Percentiles rank a stretch among this genome's conserved stretches.
These are phyloP conservation scores for Anthoptus insignis DNA, from an alignment of 2,888 invertebrate species.

Conservation along the genomic window DNA sequence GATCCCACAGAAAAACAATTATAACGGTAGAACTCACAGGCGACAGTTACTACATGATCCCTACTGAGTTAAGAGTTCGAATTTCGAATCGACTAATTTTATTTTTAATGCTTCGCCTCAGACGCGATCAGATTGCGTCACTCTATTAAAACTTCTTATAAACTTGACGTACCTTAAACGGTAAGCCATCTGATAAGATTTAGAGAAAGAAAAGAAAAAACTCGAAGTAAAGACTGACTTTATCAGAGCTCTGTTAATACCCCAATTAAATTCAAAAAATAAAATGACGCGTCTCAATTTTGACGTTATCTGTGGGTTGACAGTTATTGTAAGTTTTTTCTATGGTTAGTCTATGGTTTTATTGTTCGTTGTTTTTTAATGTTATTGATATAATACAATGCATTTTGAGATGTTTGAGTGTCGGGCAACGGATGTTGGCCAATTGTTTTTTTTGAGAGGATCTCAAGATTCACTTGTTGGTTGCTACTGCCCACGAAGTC, in stretches of 20 bases:
- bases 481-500: too few relatives aligned
- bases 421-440: background rate
- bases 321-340: conserved; percentile 40
- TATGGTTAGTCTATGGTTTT: conserved; percentile 16
- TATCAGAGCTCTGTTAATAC: conserved; percentile 83
- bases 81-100: conserved; percentile 58
- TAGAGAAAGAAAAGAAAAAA: conserved; percentile 71
- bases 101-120: conserved; percentile 71
- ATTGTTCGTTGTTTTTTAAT: background rate
- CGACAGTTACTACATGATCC: conserved; percentile 17
- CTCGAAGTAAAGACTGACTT: conserved; percentile 68
- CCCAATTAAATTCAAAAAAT: conserved; percentile 85
- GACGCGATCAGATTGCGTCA: conserved; percentile 75
- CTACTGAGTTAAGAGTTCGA: conserved; percentile 43
- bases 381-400: background rate
- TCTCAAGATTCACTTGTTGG: too few relatives aligned
- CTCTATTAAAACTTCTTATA: conserved; percentile 83
- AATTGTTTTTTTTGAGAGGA: background rate
- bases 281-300: conserved; percentile 65
- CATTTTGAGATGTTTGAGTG: background rate
- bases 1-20: conserved; percentile 16
- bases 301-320: conserved; percentile 37
- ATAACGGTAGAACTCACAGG: conserved; percentile 19
- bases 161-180: conserved; percentile 82
- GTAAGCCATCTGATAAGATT: conserved; percentile 83